Evolutionary conservation across 1,140 invertebrate species (phyloP), one percentile per base, ranked within the genome.

Genomic region (Leptinotarsa lineolata): DNA sequence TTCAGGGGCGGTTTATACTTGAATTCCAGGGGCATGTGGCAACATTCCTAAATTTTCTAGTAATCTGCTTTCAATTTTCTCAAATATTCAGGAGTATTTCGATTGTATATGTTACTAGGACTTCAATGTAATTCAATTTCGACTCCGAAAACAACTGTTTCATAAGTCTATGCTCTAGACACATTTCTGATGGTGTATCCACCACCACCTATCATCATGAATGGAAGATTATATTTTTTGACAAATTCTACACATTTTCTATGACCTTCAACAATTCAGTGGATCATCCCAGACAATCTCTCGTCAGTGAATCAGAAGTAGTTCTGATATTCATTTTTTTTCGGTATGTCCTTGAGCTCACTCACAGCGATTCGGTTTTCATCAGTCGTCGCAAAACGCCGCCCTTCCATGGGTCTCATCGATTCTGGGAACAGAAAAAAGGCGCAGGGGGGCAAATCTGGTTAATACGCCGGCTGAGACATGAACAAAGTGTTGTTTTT

Each of bases 121-220:
- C 95, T 98, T 79, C 99, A 99, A 86, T 99, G 97, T n/a, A 99
- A 87, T 85, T 99, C 95, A 73, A 99, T 98, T 85, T 99, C 97
- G 44, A 93, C 92, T 48, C 95, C 95, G 2, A 99, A 88, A 16
- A 97, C 97, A 0, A 99, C 95, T 0, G 96, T 99, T 85, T 99
- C 98, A 78, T 98, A 98, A 0, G 97, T 98, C 98, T 98, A 99
- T 83, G 97, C 99, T 71, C 98, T 91, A 13, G 97, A 97, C 0
- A 99, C 98, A 86, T 99, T 99, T 72, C 97, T 88, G 76, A 99
- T 99, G 24, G 97, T 99, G 81, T 99, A 99, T 4, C 97, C 97
- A 78, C 97, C 97, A 20, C 97, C 97, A 16, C 97, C 97, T 4
- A 71, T 93, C 85, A 99, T 92, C 44, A 99, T 86, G 84, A 99